phyloP scores from a whole-genome alignment of 2,113 vertebrate genomes.

The Laticauda laticaudata region DNA sequence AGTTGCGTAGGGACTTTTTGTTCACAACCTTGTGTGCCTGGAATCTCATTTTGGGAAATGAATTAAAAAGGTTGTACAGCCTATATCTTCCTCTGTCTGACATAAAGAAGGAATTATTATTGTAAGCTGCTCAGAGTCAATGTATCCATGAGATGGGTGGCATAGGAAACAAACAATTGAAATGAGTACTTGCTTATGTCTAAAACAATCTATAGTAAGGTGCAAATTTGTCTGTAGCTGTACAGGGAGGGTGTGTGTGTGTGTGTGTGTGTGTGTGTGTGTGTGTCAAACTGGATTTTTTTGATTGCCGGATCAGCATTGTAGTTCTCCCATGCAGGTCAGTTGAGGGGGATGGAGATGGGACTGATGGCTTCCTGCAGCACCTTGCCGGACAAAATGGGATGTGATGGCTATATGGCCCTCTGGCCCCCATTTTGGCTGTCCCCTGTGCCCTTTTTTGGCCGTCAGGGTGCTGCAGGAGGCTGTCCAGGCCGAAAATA shows the following conservation, averaged over 20 bases:
- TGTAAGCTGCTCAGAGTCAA: neutral
- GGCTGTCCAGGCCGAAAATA: no score
- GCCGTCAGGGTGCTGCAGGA: no score
- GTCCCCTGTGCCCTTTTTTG: no score
- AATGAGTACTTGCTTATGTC: neutral
- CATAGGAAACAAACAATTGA: neutral
- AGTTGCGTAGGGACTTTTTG: neutral
- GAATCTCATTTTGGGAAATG: neutral
- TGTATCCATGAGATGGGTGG: neutral
- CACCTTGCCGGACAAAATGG: no score
- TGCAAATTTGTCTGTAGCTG: neutral
- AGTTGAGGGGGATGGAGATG: no score
- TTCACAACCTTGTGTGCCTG: neutral
- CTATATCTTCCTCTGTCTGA: neutral
- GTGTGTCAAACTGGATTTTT: no score
- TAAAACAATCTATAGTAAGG: neutral
- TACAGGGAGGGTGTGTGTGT: neutral
- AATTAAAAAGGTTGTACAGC: neutral
- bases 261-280: no score
- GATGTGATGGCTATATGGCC: no score
- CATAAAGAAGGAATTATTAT: neutral
- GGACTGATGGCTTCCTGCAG: no score
- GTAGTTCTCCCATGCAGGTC: no score
- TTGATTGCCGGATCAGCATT: no score
- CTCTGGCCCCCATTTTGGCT: no score